Percentiles rank a stretch among this genome's conserved stretches.
These are phyloP conservation scores for Hapalemur alaotrensis DNA, from an alignment of 2,797 vertebrate species.

Conservation along the genomic window DNA sequence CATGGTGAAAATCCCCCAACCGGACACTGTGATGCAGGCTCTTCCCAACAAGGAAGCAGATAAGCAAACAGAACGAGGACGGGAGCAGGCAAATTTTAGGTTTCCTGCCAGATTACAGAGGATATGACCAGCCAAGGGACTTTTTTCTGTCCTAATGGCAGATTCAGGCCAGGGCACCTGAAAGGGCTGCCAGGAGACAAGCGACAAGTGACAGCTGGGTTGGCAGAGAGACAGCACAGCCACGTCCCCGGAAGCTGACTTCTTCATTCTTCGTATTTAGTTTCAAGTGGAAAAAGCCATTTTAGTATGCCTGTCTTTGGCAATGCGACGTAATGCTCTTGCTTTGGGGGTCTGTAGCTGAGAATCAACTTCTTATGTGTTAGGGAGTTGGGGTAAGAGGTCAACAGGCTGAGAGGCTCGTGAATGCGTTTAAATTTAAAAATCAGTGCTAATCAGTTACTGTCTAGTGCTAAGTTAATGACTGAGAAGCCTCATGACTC, in stretches of 20 bases:
- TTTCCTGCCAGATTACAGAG: constrained; percentile 71
- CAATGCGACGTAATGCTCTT: not conserved
- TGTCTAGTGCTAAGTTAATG: not conserved
- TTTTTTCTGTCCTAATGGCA: not conserved
- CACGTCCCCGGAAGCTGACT: not conserved
- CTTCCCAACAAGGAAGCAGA: constrained; percentile 71
- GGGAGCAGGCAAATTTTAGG: constrained; percentile 39
- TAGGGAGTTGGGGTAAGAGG: not conserved
- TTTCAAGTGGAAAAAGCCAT: constrained; percentile 4
- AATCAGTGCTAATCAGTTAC: constrained; percentile 18
- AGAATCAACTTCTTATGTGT: not conserved
- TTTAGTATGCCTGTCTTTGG: not conserved
- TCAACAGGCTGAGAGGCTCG: not conserved
- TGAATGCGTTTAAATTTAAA: constrained; percentile 4
- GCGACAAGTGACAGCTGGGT: not conserved
- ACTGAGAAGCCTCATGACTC: constrained; percentile 27
- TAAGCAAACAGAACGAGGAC: constrained; percentile 46
- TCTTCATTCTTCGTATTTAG: not conserved
- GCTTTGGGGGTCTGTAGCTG: not conserved
- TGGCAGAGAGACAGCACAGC: not conserved
- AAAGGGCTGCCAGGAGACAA: not conserved
- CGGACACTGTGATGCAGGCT: constrained; percentile 61
- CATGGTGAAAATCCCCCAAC: constrained; percentile 73
- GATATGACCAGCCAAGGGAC: constrained; percentile 51
- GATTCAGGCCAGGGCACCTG: constrained; percentile 44